A percentile compares a stretch with the other conserved stretches of the same genome.
phyloP scores from a whole-genome alignment of 2,888 invertebrate species.

The Onchidella celtica region DNA sequence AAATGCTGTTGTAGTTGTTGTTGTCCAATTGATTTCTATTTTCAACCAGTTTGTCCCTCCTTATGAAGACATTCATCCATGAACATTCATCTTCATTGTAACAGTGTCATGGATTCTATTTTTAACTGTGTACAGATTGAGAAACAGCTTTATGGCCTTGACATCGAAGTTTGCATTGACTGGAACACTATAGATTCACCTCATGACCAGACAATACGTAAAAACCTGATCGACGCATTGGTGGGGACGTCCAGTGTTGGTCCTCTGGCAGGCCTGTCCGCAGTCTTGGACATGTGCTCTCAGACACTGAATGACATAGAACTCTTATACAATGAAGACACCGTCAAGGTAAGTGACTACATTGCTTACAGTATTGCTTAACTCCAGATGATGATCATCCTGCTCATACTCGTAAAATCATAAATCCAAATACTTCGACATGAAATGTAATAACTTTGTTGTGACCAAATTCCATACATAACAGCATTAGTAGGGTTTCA shows the following conservation, averaged over 20 bases:
- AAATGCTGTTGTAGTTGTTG: too few relatives aligned
- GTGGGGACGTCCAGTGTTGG: conserved; percentile 23
- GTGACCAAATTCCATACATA: too few relatives aligned
- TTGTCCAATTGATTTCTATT: too few relatives aligned
- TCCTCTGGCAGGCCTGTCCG: conserved; percentile 39
- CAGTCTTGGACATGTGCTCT: conserved; percentile 13
- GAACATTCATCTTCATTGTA: too few relatives aligned
- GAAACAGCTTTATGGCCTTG: conserved; percentile 30
- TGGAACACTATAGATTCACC: conserved; percentile 47
- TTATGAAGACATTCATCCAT: too few relatives aligned
- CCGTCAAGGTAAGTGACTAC: conserved; percentile 5
- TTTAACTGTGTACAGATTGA: too few relatives aligned
- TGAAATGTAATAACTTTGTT: too few relatives aligned
- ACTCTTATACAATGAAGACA: conserved; percentile 20
- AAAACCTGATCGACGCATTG: conserved; percentile 14
- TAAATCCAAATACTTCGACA: too few relatives aligned
- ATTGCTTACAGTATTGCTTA: not conserved
- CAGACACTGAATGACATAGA: conserved; percentile 35
- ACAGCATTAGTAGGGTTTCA: too few relatives aligned
- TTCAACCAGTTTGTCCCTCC: too few relatives aligned
- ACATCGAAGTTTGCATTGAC: conserved; percentile 39
- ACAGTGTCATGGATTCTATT: too few relatives aligned
- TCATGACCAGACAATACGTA: not conserved
- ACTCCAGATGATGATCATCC: not conserved
- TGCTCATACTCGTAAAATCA: too few relatives aligned